Evolutionary conservation across 1,140 invertebrate species (phyloP).

Genomic region (Philopotamus ludificatus): DNA sequence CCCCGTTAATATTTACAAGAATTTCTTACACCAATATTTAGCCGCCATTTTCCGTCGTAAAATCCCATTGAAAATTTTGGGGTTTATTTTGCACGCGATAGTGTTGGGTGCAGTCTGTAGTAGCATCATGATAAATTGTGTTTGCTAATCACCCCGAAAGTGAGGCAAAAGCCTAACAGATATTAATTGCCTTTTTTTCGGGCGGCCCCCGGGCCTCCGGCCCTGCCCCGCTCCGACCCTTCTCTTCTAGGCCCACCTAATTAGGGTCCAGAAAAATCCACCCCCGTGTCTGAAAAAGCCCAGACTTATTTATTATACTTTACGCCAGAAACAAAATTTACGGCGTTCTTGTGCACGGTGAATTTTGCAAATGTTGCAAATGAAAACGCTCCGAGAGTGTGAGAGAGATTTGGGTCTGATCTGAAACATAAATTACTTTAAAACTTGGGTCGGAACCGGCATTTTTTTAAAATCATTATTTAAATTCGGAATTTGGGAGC

Average conservation of each 20-base stretch:
- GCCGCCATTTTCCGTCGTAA: too few relatives aligned
- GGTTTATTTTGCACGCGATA: too few relatives aligned
- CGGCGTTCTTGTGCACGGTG: conserved; percentile 18
- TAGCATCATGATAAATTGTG: conserved; percentile 38
- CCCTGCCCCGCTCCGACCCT: conserved; percentile 10
- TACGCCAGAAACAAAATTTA: conserved; percentile 27
- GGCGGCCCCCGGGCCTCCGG: conserved; percentile 15
- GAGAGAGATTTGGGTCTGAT: background rate
- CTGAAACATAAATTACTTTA: background rate
- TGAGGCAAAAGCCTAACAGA: conserved; percentile 41
- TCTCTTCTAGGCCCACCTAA: conserved; percentile 18
- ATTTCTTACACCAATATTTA: too few relatives aligned
- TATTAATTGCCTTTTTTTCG: conserved; percentile 41
- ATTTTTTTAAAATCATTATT: background rate
- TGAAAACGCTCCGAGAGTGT: too few relatives aligned
- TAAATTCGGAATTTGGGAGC: background rate
- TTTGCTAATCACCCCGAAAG: conserved; percentile 40
- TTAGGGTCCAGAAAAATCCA: conserved; percentile 28
- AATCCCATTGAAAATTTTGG: too few relatives aligned
- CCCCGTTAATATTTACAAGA: too few relatives aligned
- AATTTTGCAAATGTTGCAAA: conserved; percentile 8
- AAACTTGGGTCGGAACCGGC: background rate
- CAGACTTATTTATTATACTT: conserved; percentile 32
- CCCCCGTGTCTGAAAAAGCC: conserved; percentile 25
- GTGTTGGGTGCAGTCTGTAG: background rate